Evolutionary conservation across 2,797 vertebrate genomes (phyloP), one percentile per base, ranked within the genome.

Genomic region (Peromyscus melanophrys): DNA sequence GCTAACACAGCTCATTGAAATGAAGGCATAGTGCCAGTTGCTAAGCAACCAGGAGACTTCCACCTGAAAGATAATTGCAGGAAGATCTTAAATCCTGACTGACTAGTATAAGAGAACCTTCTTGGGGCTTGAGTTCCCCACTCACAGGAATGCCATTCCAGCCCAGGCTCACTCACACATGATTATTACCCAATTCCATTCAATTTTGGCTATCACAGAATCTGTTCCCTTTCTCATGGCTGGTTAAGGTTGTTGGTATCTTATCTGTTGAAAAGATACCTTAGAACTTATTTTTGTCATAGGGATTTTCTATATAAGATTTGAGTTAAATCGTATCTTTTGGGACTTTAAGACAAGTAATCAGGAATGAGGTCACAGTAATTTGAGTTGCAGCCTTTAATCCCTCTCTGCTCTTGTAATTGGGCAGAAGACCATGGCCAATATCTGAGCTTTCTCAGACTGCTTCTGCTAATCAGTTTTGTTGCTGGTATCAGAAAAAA

Each of bases 391-490:
- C 23, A 55, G 21, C 73, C 85, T 89, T 90, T 55, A 37, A 77
- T 46, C 46, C 75, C 55, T 82, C 55, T 9, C 57, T 1, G 1
- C 2, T 37, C 6, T n/a, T 71, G 12, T 71, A 37, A 17, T 19
- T 71, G 16, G 14, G 3, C 3, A 11, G 10, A 83, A 88, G 43
- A n/a, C 46, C 29, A 2, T 67, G 71, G 34, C 67, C n/a, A 23
- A 25, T 59, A 61, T 52, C 90, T 80, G 59, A 82, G 65, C 65
- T 89, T 94, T n/a, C 37, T 92, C 77, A 55, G 43, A 75, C 25
- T 77, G 88, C 69, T 89, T 67, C 27, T 59, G 40, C 43, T n/a
- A 95, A 94, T 95, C 90, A 95, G 80, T 69, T 94, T 78, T 97
- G 31, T 65, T 59, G n/a, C 8, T 93, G 67, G 4, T 71, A 21